Evolutionary conservation across 2,113 vertebrate species (phyloP), one percentile per base, ranked within the genome.

Genomic region (Pandion haliaetus): DNA sequence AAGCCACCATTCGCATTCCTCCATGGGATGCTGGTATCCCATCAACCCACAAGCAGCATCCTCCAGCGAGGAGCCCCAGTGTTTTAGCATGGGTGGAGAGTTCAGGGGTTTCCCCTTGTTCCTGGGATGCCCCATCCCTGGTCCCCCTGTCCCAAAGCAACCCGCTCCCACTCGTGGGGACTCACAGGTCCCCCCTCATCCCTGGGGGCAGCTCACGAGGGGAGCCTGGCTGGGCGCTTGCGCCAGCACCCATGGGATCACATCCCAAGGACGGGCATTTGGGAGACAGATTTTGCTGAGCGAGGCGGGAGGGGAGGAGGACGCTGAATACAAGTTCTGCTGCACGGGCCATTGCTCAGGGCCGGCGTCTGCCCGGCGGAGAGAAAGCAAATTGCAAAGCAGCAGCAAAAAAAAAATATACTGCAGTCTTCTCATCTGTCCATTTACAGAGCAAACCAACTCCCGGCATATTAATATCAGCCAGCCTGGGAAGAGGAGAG

Each of bases 91-190:
- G 7, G 18, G 10, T 23, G 65, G 32, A 17, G 50, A 58, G 5
- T 58, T 65, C 8, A 11, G 34, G 9, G 36, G 19, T 32, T 32
- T 16, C 29, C 24, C 40, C 55, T 6, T 14, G 16, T 57, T 54
- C 70, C 32, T 12, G 45, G 7, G 10, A 29, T 32, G 28, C 57
- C 8, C 61, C 32, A 34, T 44, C 36, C 45, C 21, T 12, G 4
- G 3, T 40, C 20, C n/a, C 36, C 19, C 12, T 3, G 5, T 9
- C 59, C 70, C 76, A 20, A 25, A 65, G 2, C 50, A 40, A 21
- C 49, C 62, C 6, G 0, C 2, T 83, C 44, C 50, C 72, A 59
- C 58, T 58, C 8, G 0, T 2, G 17, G 19, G 42, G 29, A 14
- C 14, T 36, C 72, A 2, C 2, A 0, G 34, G 28, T 45, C 32